These are phyloP conservation scores for Stichopus horrens DNA, from an alignment of 53 echinoderm and acorn worm genomes.

Conservation along the genomic window DNA sequence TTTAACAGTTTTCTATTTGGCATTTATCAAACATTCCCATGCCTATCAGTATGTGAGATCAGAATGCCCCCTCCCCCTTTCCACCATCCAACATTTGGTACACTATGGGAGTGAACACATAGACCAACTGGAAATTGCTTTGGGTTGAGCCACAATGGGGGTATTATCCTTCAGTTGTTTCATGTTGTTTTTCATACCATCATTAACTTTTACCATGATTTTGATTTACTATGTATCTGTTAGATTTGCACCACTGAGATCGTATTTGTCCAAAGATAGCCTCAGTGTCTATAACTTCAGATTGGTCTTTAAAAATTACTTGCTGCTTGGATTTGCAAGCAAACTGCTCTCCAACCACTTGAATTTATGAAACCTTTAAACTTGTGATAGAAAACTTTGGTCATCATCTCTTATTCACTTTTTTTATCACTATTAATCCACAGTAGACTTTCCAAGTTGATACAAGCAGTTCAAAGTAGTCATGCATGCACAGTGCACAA, in stretches of 20 bases:
- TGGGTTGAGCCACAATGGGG: too few species aligned
- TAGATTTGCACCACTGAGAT: background rate
- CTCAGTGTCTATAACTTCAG: background rate
- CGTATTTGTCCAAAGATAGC: background rate
- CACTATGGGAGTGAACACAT: too few species aligned
- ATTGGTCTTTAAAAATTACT: background rate
- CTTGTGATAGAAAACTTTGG: constrained; percentile 11
- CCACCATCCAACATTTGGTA: too few species aligned
- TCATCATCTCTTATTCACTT: constrained; percentile 1
- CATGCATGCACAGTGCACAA: constrained; percentile 23
- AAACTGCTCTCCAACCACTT: constrained; percentile 37
- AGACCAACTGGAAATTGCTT: too few species aligned
- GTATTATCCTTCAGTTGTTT: background rate
- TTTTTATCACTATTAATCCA: background rate
- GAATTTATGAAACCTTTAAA: constrained; percentile 27
- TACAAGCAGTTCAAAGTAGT: background rate
- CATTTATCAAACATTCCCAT: too few species aligned
- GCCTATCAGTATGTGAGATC: too few species aligned
- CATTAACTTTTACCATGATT: background rate
- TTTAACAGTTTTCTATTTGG: too few species aligned
- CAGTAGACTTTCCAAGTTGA: background rate
- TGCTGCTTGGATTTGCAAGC: background rate
- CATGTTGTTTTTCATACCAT: too few species aligned
- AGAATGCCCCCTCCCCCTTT: too few species aligned
- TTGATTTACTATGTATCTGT: background rate